These are phyloP conservation scores for Cossypha niveicapilla DNA, from an alignment of 2,797 vertebrate species.

Conservation along the genomic window DNA sequence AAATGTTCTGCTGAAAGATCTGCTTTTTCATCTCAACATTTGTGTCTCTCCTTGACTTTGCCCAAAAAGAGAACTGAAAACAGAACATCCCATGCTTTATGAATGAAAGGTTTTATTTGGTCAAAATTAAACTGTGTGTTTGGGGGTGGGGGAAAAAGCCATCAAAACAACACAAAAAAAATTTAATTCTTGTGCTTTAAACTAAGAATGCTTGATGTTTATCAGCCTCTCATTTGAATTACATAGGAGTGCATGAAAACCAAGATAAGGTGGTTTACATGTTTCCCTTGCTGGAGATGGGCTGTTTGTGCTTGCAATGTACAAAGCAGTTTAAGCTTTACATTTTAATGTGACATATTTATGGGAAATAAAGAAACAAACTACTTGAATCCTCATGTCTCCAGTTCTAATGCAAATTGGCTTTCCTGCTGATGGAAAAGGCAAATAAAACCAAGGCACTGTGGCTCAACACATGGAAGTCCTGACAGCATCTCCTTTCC, in stretches of 20 bases:
- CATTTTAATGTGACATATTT: neutral
- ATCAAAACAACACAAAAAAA: neutral
- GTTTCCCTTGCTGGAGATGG: neutral
- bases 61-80: neutral
- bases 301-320: neutral
- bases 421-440: neutral
- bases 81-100: neutral
- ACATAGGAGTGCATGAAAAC: neutral
- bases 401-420: neutral
- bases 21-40: neutral
- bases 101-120: neutral
- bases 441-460: neutral
- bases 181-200: neutral
- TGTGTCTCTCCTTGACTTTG: neutral
- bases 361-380: neutral
- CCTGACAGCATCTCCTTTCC: neutral
- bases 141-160: rapidly evolving
- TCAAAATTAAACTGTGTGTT: neutral
- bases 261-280: neutral
- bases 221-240: neutral
- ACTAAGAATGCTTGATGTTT: neutral
- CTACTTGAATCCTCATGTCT: neutral
- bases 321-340: neutral
- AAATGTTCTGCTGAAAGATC: neutral
- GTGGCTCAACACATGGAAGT: neutral